phyloP scores from a whole-genome alignment of 1,140 invertebrate species.

The Drosophila orena region DNA sequence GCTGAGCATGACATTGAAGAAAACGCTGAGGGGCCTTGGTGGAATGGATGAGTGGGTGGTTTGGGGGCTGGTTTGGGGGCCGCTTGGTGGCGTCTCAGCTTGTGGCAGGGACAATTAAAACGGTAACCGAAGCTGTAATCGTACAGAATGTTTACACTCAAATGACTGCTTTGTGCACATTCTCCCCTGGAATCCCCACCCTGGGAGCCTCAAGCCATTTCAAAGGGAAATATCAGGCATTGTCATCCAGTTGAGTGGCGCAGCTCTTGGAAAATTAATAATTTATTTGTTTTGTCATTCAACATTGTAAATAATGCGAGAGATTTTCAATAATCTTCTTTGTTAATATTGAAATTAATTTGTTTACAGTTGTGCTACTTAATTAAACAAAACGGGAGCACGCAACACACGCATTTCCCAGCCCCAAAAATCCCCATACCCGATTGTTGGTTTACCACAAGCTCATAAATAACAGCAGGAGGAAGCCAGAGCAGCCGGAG shows the following conservation, averaged over 20 bases:
- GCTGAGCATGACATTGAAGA: conserved; percentile 65
- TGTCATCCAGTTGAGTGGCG: conserved; percentile 58
- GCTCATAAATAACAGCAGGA: conserved; percentile 71
- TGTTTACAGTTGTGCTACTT: conserved; percentile 83
- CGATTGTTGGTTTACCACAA: conserved; percentile 52
- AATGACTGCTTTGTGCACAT: conserved; percentile 74
- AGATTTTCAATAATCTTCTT: conserved; percentile 84
- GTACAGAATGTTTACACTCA: conserved; percentile 80
- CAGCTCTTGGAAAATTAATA: conserved; percentile 69
- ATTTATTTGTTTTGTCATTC: conserved; percentile 84
- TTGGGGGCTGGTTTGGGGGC: background rate
- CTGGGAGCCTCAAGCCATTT: background rate
- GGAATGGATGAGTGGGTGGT: conserved; percentile 10
- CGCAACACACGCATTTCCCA: conserved; percentile 8
- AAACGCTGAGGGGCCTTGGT: conserved; percentile 42
- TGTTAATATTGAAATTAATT: conserved; percentile 84
- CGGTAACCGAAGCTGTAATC: conserved; percentile 77
- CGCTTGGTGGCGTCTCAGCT: conserved; percentile 38
- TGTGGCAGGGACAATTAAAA: conserved; percentile 78
- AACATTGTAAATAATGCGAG: conserved; percentile 80
- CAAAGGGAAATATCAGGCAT: conserved; percentile 45
- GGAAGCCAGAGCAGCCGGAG: conserved; percentile 19
- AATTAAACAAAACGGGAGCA: conserved; percentile 74
- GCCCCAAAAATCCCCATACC: background rate
- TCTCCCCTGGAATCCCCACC: background rate